Percentiles rank a stretch among this genome's conserved stretches.
These are phyloP conservation scores for Anguilla obscura DNA, from an alignment of 2,797 vertebrate species.

Conservation along the genomic window DNA sequence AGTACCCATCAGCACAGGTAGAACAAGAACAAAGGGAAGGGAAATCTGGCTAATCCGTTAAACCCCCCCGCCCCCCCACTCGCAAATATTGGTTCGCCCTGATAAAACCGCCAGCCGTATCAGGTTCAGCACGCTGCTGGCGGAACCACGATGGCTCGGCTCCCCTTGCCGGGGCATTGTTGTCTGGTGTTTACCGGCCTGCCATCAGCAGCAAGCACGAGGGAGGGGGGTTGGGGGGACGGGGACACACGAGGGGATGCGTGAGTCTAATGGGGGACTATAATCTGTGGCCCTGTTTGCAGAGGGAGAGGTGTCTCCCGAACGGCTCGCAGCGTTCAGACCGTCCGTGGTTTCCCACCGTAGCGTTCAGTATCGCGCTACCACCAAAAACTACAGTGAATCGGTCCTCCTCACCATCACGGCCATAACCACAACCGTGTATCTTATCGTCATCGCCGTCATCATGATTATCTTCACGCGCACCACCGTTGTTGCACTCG, in stretches of 20 bases:
- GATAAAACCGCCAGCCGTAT: conserved; percentile 64
- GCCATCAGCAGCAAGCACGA: conserved; percentile 65
- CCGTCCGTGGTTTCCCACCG: background rate
- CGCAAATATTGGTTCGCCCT: conserved; percentile 76
- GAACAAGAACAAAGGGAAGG: conserved; percentile 57
- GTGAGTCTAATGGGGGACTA: background rate
- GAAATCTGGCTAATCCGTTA: conserved; percentile 64
- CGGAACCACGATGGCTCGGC: conserved; percentile 61
- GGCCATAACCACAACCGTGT: background rate
- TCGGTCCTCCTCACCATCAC: background rate
- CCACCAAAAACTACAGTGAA: background rate
- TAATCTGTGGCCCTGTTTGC: background rate
- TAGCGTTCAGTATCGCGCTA: background rate
- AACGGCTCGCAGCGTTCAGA: background rate
- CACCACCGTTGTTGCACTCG: background rate
- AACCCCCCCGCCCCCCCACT: conserved; percentile 31
- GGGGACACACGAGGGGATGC: background rate
- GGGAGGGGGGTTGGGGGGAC: background rate
- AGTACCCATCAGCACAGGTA: conserved; percentile 65
- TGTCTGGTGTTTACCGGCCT: conserved; percentile 67
- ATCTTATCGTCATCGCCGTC: too few relatives aligned
- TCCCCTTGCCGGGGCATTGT: conserved; percentile 57
- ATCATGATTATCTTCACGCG: background rate
- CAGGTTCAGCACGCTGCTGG: conserved; percentile 65
- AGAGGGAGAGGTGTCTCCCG: background rate